Percentiles rank a stretch among this genome's conserved stretches.
Conservation (phyloP, 2,797 vertebrate genomes). For the Urophycis tenuis region DNA sequence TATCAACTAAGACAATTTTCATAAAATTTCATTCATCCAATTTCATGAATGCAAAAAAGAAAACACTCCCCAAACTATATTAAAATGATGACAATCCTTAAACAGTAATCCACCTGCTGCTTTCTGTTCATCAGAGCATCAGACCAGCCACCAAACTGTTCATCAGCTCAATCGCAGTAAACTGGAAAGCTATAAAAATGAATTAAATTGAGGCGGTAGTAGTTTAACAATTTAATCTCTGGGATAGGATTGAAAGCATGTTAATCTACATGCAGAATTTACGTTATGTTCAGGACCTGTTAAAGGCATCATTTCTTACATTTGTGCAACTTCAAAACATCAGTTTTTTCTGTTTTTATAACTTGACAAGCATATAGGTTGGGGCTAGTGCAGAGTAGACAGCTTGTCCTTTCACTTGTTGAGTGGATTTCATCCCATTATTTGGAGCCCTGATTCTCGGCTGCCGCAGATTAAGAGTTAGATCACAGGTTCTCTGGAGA, state of each 20-base stretch:
- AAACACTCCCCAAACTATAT: not conserved
- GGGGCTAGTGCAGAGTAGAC: conserved; percentile 25
- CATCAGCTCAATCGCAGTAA: not conserved
- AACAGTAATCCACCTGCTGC: conserved; percentile 17
- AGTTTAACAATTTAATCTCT: not conserved
- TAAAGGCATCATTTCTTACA: not conserved
- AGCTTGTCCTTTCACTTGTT: conserved; percentile 60
- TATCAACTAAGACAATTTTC: not conserved
- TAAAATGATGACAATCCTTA: not conserved
- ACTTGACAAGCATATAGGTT: conserved; percentile 3
- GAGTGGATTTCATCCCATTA: conserved; percentile 79
- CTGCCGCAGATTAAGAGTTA: conserved; percentile 41
- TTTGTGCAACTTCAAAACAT: not conserved
- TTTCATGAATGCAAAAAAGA: not conserved
- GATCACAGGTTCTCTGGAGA: not conserved
- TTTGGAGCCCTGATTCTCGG: conserved; percentile 65
- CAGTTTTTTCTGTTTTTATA: not conserved
- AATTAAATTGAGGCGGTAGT: not conserved
- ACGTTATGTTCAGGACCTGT: not conserved
- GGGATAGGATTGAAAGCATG: conserved; percentile 29
- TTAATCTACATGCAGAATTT: conserved; percentile 16
- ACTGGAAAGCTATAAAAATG: not conserved
- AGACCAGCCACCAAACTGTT: not conserved
- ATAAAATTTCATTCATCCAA: not conserved
- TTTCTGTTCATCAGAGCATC: not conserved